phyloP scores from a whole-genome alignment of 2,888 invertebrate genomes.

The Anorthoa munda region DNA sequence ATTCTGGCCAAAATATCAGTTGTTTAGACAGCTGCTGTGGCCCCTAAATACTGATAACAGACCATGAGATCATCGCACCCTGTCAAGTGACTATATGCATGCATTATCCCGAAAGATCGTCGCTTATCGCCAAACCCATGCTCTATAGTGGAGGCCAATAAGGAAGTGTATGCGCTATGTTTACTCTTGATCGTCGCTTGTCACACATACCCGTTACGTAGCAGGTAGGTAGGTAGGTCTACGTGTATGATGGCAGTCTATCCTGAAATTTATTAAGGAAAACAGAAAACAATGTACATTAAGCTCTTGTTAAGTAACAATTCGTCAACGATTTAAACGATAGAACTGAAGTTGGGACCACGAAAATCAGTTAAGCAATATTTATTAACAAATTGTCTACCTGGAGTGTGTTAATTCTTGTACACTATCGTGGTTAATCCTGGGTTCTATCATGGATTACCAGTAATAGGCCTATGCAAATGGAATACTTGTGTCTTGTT shows the following conservation, averaged over 20 bases:
- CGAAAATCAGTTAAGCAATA: background rate
- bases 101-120: constrained; percentile 55
- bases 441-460: background rate
- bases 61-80: constrained; percentile 30
- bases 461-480: background rate
- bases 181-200: background rate
- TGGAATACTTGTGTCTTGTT: background rate
- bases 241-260: background rate
- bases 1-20: constrained; percentile 19
- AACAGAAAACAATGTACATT: background rate
- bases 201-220: background rate
- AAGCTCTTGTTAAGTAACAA: too few species aligned
- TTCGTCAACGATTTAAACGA: too few species aligned
- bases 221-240: background rate
- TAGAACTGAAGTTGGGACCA: background rate
- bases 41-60: constrained; percentile 40
- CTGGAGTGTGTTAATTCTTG: too few species aligned
- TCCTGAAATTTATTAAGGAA: background rate
- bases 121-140: constrained; percentile 41
- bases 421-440: background rate
- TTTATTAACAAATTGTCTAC: background rate
- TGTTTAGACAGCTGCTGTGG: constrained; percentile 51
- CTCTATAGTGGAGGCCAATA: constrained; percentile 21
- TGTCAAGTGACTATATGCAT: constrained; percentile 58
- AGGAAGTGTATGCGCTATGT: constrained; percentile 5